Evolutionary conservation across 2,888 invertebrate genomes (phyloP).

Genomic region (Athripsodes cinereus): DNA sequence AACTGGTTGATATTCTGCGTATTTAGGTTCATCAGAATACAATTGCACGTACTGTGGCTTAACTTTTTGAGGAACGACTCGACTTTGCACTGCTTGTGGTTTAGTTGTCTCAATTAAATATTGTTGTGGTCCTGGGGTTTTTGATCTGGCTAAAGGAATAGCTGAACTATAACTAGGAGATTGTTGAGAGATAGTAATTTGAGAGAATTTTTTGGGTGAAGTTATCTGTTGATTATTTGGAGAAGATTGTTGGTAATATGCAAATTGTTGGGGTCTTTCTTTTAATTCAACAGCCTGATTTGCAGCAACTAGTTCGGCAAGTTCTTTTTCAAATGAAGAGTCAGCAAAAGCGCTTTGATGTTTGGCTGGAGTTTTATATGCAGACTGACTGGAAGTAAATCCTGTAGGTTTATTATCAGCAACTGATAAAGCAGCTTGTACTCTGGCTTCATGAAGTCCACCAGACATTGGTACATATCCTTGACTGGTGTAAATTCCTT

Average conservation of each 20-base stretch:
- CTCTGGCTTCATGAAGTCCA: constrained; percentile 24
- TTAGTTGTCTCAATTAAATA: constrained; percentile 46
- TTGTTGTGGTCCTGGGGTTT: constrained; percentile 37
- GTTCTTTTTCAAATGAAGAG: constrained; percentile 25
- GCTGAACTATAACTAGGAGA: constrained; percentile 18
- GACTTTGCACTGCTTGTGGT: constrained; percentile 16
- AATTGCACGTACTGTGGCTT: constrained; percentile 20
- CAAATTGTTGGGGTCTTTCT: constrained; percentile 14
- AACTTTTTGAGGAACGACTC: constrained; percentile 13
- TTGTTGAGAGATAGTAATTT: constrained; percentile 9
- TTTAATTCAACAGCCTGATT: constrained; percentile 25
- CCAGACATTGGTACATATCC: constrained; percentile 13
- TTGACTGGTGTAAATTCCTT: constrained; percentile 21
- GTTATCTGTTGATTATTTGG: background rate
- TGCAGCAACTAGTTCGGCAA: constrained; percentile 24
- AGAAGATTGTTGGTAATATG: background rate
- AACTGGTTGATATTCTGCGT: constrained; percentile 10
- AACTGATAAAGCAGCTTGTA: constrained; percentile 24
- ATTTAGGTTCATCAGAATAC: constrained; percentile 20
- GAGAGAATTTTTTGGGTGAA: background rate
- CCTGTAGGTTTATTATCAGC: constrained; percentile 21
- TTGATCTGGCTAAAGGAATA: constrained; percentile 11
- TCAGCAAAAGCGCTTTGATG: constrained; percentile 20
- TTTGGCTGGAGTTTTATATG: constrained; percentile 14
- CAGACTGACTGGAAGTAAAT: background rate